Evolutionary conservation across 30 jellyfish, hydroid and myxozoan species (phyloP).

Genomic region (Chironex yamaguchii): DNA sequence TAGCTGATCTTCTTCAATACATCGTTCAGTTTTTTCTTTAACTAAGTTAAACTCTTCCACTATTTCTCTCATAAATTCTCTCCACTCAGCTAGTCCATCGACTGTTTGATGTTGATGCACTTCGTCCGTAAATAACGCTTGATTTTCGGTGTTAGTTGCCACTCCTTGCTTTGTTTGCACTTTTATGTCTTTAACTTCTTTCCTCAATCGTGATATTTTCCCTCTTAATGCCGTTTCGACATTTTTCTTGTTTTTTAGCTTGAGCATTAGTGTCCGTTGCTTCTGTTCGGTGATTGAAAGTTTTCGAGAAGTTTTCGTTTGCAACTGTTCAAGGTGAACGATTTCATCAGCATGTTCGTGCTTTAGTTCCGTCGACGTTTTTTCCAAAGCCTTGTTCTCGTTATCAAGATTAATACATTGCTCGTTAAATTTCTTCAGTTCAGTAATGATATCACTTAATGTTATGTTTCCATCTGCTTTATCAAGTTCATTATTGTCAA

Average conservation of each 20-base stretch:
- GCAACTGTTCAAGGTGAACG: neutral
- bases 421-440: too few relatives aligned
- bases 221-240: neutral
- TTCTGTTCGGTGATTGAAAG: neutral
- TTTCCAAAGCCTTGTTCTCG: neutral
- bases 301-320: neutral
- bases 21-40: neutral
- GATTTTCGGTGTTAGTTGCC: neutral
- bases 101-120: neutral
- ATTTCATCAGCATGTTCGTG: neutral
- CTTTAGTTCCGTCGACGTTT: neutral
- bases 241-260: neutral
- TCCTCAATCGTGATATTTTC: neutral
- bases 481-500: neutral
- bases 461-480: neutral
- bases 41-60: neutral
- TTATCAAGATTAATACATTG: neutral
- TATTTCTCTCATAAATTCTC: neutral
- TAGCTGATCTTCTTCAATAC: neutral
- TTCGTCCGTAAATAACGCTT: neutral
- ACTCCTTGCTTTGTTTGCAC: neutral
- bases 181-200: neutral
- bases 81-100: neutral
- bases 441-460: neutral
- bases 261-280: neutral